Evolutionary conservation across 1,140 invertebrate species (phyloP), one percentile per base, ranked within the genome.

Genomic region (Micrasema minimum): DNA sequence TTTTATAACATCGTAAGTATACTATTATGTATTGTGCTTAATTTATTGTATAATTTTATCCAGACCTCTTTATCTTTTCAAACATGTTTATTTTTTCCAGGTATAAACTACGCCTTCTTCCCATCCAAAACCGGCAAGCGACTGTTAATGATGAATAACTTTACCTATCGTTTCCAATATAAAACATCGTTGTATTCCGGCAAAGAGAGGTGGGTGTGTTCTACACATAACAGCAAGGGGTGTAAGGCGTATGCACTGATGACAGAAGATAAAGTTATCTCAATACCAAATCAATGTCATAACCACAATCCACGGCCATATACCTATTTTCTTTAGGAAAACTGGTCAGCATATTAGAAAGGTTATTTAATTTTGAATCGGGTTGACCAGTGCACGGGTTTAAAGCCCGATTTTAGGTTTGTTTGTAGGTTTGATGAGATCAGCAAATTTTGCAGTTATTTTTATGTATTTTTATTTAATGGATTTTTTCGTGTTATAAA

Each of bases 151-250:
- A 5, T 48, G 9, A 41, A 41, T 16, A 50, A 35, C 6, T 69
- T 61, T 20, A 57, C 46, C 0, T 69, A 59, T 31, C 48, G 4
- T 22, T 18, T 46, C n/a, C 37, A 59, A 38, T 18, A 11, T 14
- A 69, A 26, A 35, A n/a, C 26, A n/a, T n/a, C n/a, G n/a, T n/a
- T n/a, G n/a, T 9, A 16, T 23, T 22, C 5, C 9, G 61, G 45
- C 2, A 69, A 59, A 16, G 26, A 48, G 12, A 5, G 48, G 11
- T 73, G 71, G 71, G 16, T 51, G 18, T 73, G 71, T 59, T 65
- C 66, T 20, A 55, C 66, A 4, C 59, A 61, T 10, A 31, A 45
- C 18, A 53, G 23, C 18, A 66, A 48, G n/a, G 51, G 48, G 1
- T 73, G 71, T 22, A 69, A 23, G 11, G 71, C 66, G 41, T 7